Percentiles rank a stretch among this genome's conserved stretches.
Conservation (phyloP, 2,797 vertebrate species). For the Kryptolebias ocellatus region DNA sequence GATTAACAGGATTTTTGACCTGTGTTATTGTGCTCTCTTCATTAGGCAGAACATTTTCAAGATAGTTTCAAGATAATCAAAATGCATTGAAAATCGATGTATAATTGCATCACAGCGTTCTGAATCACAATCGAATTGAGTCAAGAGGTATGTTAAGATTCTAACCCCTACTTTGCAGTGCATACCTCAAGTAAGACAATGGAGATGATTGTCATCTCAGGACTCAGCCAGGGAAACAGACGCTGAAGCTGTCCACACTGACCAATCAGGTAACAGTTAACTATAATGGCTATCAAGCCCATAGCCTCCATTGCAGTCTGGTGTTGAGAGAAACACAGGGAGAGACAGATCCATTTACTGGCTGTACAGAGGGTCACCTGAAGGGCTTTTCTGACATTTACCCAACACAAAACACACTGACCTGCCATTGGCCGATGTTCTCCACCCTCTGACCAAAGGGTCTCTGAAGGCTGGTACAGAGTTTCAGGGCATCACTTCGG, state of each 20-base stretch:
- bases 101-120: too few species aligned
- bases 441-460: slow-evolving; percentile 93
- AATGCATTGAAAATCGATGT: too few species aligned
- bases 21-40: too few species aligned
- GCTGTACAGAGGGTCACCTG: neutral
- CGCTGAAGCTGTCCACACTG: slow-evolving; percentile 97
- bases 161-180: neutral
- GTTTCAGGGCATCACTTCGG: slow-evolving; percentile 95
- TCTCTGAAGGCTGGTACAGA: slow-evolving; percentile 94
- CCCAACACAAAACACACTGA: slow-evolving; percentile 76
- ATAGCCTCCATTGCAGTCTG: slow-evolving; percentile 97
- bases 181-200: slow-evolving; percentile 95
- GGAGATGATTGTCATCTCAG: slow-evolving; percentile 94
- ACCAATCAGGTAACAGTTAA: slow-evolving; percentile 97
- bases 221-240: slow-evolving; percentile 95
- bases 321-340: slow-evolving; percentile 11
- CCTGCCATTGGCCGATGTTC: slow-evolving; percentile 98
- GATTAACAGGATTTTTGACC: too few species aligned
- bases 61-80: too few species aligned
- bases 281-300: slow-evolving; percentile 94
- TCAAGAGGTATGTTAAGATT: too few species aligned
- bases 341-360: slow-evolving; percentile 8
- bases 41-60: too few species aligned
- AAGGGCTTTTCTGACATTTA: slow-evolving; percentile 31
- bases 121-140: too few species aligned